Evolutionary conservation across 2,113 vertebrate genomes (phyloP).

Genomic region (Hirundichthys speculiger): DNA sequence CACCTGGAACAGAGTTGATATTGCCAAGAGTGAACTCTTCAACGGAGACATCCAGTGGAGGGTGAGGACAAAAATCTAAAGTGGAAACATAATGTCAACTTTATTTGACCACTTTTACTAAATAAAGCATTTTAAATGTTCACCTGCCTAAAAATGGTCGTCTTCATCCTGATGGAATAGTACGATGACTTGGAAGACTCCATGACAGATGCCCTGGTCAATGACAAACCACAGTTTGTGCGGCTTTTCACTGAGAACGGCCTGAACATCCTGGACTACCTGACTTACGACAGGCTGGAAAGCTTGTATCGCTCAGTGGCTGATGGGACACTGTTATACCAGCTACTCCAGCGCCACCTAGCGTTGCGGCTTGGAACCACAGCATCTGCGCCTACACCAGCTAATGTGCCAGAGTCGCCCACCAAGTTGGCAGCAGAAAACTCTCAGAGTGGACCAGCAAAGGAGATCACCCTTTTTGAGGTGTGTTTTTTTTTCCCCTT

Average conservation of each 20-base stretch:
- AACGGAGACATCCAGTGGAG: constrained; percentile 88
- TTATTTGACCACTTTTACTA: background rate
- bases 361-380: constrained; percentile 44
- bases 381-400: background rate
- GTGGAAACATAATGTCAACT: background rate
- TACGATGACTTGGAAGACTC: constrained; percentile 83
- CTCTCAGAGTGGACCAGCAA: background rate
- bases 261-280: constrained; percentile 85
- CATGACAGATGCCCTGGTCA: constrained; percentile 88
- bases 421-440: constrained; percentile 19
- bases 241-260: constrained; percentile 88
- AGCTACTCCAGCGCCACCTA: constrained; percentile 78
- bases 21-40: constrained; percentile 92
- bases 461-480: constrained; percentile 75
- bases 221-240: constrained; percentile 88
- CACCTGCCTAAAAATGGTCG: background rate
- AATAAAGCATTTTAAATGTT: background rate
- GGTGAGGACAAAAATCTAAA: constrained; percentile 67
- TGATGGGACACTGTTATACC: constrained; percentile 72
- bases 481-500: constrained; percentile 32
- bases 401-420: background rate
- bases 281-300: constrained; percentile 81
- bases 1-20: constrained; percentile 92
- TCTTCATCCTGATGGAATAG: constrained; percentile 38
- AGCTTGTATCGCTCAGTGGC: constrained; percentile 81